Conservation (phyloP, 2,888 invertebrate species). For the Pogonocherus hispidulus region DNA sequence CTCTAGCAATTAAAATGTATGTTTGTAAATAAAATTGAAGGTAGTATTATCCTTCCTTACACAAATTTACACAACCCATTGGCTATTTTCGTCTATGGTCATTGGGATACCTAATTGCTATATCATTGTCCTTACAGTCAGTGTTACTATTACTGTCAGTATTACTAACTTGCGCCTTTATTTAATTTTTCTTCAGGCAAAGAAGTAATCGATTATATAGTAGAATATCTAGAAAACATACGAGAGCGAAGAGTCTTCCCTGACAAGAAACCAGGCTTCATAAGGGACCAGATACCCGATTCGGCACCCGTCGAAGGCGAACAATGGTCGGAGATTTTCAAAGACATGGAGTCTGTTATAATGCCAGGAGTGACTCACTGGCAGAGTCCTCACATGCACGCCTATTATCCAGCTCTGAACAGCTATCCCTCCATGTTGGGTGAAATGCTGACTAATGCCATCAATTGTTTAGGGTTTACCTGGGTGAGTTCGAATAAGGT, state of each 20-base stretch:
- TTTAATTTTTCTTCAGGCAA: constrained; percentile 69
- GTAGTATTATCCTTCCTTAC: too few species aligned
- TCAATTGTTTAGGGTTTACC: constrained; percentile 95
- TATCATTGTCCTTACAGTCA: too few species aligned
- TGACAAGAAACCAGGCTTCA: constrained; percentile 94
- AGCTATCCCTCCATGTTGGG: constrained; percentile 95
- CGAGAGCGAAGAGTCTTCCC: constrained; percentile 93
- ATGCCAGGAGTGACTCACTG: constrained; percentile 98
- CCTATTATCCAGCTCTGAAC: constrained; percentile 96
- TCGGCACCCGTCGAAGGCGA: constrained; percentile 91
- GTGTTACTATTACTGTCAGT: too few species aligned
- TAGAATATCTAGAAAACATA: constrained; percentile 94
- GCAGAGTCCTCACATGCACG: constrained; percentile 99
- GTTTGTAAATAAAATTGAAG: too few species aligned
- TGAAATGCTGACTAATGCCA: constrained; percentile 95
- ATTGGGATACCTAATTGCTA: too few species aligned
- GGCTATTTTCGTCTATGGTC: too few species aligned
- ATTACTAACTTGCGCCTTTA: not conserved
- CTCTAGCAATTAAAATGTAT: too few species aligned
- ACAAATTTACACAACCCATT: too few species aligned
- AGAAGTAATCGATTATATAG: constrained; percentile 98
- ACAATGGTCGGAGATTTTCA: constrained; percentile 91
- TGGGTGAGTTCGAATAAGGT: constrained; percentile 80
- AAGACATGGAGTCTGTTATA: constrained; percentile 92
- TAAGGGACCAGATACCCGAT: constrained; percentile 86